Evolutionary conservation across 2,113 vertebrate species (phyloP).

Genomic region (Syrrhaptes paradoxus): DNA sequence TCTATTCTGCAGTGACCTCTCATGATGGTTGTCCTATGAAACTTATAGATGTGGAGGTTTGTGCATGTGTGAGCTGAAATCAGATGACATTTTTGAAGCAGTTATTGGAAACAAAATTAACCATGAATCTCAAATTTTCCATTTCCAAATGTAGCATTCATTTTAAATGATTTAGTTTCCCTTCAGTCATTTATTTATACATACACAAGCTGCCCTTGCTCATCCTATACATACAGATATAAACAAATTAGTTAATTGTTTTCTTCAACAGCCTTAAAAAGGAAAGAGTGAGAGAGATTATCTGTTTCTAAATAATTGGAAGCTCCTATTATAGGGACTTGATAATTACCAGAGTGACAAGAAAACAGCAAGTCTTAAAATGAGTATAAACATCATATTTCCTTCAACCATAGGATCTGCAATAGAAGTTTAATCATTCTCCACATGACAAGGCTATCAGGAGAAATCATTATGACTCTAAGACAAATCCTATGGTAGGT

Average conservation of each 20-base stretch:
- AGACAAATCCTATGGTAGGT: neutral
- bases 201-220: neutral
- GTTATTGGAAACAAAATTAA: neutral
- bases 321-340: neutral
- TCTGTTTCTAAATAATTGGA: neutral
- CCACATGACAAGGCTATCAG: neutral
- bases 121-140: neutral
- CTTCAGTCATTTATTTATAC: constrained; percentile 8
- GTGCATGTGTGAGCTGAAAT: neutral
- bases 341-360: neutral
- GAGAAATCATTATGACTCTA: neutral
- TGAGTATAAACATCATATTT: neutral
- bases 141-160: neutral
- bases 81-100: neutral
- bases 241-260: constrained; percentile 34
- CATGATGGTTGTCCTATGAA: neutral
- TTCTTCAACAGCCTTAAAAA: neutral
- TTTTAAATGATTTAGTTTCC: neutral
- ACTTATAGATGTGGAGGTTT: neutral
- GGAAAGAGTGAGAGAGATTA: neutral
- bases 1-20: neutral
- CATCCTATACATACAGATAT: neutral
- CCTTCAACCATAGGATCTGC: neutral
- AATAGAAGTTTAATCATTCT: neutral
- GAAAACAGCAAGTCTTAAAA: neutral